Evolutionary conservation across 2,888 invertebrate species (phyloP).

Genomic region (Linyphia triangularis): DNA sequence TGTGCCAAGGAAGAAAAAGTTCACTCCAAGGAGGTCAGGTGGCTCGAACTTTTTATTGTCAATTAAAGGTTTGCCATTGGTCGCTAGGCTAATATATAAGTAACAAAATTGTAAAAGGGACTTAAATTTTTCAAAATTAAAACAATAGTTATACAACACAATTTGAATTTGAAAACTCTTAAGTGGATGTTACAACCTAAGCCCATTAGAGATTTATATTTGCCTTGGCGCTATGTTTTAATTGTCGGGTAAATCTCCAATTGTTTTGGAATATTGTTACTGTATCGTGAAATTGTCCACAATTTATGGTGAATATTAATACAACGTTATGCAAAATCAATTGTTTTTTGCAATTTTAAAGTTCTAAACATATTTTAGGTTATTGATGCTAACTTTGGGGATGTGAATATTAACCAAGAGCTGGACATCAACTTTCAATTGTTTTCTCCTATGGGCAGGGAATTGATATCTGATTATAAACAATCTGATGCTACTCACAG

Average conservation of each 20-base stretch:
- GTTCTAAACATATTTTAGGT: slow-evolving; percentile 82
- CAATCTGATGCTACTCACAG: slow-evolving; percentile 86
- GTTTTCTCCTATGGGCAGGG: slow-evolving; percentile 84
- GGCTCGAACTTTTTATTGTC: no score
- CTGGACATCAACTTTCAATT: slow-evolving; percentile 90
- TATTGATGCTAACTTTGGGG: slow-evolving; percentile 83
- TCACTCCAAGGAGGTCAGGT: no score
- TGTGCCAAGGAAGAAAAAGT: no score
- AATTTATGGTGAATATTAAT: neutral
- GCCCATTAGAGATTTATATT: no score
- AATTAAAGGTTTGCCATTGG: no score
- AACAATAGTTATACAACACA: no score
- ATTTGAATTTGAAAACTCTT: no score
- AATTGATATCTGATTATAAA: slow-evolving; percentile 86
- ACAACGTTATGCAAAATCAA: neutral
- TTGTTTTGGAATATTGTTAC: neutral
- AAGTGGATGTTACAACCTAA: no score
- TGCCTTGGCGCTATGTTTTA: neutral
- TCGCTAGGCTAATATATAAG: no score
- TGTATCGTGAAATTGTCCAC: neutral
- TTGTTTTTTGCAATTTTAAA: neutral
- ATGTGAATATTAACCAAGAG: slow-evolving; percentile 80
- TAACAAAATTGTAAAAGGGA: no score
- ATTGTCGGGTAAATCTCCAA: neutral
- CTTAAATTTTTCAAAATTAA: no score